Conservation (phyloP, 2,113 vertebrate genomes). For the Carassius gibelio region DNA sequence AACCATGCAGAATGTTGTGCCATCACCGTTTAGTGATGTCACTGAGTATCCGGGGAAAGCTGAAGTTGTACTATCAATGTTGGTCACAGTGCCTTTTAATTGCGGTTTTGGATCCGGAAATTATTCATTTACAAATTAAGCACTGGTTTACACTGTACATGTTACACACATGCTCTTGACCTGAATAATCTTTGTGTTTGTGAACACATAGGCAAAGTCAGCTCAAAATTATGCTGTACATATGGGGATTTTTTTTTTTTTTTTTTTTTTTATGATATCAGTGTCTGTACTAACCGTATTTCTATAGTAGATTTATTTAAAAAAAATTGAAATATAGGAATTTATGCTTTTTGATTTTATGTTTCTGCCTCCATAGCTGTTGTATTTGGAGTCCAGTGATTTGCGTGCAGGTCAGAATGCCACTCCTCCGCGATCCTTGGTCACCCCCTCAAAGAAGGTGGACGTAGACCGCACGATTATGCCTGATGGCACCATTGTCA, state of each 20-base stretch:
- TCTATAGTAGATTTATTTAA: neutral
- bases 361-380: slow-evolving; percentile 72
- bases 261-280: neutral
- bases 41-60: no score
- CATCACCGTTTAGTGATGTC: no score
- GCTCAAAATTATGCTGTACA: neutral
- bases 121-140: no score
- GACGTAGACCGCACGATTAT: slow-evolving; percentile 94
- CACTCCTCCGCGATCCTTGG: slow-evolving; percentile 76
- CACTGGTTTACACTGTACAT: neutral
- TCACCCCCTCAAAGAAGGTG: slow-evolving; percentile 94
- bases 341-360: neutral
- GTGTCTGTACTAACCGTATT: neutral
- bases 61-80: no score
- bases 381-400: slow-evolving; percentile 78
- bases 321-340: neutral
- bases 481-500: slow-evolving; percentile 94
- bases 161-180: neutral
- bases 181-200: neutral
- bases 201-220: neutral
- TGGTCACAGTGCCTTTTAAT: no score
- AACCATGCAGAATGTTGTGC: no score
- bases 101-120: no score
- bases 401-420: slow-evolving; percentile 51
- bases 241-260: no score